Conservation (phyloP, 2,113 vertebrate species). For the Cebus imitator region DNA sequence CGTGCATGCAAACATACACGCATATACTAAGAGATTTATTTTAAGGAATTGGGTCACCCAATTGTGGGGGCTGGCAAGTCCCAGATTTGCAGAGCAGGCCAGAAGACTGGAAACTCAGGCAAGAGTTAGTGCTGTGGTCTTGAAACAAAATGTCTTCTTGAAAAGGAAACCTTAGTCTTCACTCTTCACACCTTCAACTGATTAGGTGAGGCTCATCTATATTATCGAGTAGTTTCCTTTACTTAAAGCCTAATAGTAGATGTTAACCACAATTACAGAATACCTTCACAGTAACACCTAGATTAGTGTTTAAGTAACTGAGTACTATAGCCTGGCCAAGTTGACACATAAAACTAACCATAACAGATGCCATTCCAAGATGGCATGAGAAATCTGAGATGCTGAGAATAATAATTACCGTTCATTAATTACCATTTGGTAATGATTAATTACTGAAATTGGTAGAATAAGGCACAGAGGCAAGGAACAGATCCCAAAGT, state of each 20-base stretch:
- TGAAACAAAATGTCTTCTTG: neutral
- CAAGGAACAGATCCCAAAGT: neutral
- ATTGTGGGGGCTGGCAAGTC: neutral
- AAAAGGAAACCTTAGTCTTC: neutral
- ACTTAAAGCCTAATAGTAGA: neutral
- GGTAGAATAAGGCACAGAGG: neutral
- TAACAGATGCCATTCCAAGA: neutral
- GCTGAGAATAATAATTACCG: too few species aligned
- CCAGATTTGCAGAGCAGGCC: neutral
- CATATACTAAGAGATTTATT: neutral
- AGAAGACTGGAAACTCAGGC: neutral
- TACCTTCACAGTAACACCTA: neutral
- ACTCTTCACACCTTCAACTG: neutral
- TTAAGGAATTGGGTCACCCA: neutral
- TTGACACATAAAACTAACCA: neutral
- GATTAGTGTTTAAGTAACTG: neutral
- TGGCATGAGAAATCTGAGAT: too few species aligned
- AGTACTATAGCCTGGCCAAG: neutral
- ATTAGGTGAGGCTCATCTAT: neutral
- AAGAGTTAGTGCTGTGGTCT: neutral
- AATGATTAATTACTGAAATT: neutral
- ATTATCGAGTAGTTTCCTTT: neutral
- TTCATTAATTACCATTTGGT: too few species aligned
- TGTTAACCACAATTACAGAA: neutral
- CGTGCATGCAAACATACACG: too few species aligned